Conservation (phyloP, 1,140 invertebrate species). For the Drosophila quadrilineata region DNA sequence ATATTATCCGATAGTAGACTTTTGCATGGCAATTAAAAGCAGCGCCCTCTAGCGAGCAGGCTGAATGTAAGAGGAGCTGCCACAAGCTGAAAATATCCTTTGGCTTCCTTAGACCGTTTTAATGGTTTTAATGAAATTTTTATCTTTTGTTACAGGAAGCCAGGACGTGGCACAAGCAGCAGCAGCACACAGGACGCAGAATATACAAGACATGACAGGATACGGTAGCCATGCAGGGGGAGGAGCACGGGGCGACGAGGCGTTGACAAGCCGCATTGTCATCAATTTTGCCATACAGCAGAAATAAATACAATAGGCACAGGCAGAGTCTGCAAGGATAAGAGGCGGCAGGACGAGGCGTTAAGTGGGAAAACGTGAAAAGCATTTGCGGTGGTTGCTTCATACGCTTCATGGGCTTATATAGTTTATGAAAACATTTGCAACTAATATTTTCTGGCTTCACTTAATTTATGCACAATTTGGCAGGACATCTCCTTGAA, state of each 20-base stretch:
- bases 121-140: slow-evolving; percentile 78
- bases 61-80: too few species aligned
- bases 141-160: slow-evolving; percentile 67
- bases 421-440: slow-evolving; percentile 60
- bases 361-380: slow-evolving; percentile 35
- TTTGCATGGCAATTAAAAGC: too few species aligned
- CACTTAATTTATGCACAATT: slow-evolving; percentile 78
- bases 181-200: neutral
- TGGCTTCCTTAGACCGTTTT: slow-evolving; percentile 63
- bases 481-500: too few species aligned
- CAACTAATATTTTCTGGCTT: too few species aligned
- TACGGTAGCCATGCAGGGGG: too few species aligned
- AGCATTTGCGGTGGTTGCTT: slow-evolving; percentile 36
- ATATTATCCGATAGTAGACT: too few species aligned
- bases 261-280: slow-evolving; percentile 77
- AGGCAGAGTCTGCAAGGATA: too few species aligned
- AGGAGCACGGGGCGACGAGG: slow-evolving; percentile 30
- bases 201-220: too few species aligned
- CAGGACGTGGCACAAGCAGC: slow-evolving; percentile 13
- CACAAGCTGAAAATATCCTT: too few species aligned
- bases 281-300: slow-evolving; percentile 65
- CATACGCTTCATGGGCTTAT: slow-evolving; percentile 57
- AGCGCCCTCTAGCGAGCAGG: too few species aligned
- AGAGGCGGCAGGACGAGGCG: neutral
- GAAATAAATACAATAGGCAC: slow-evolving; percentile 38